phyloP scores from a whole-genome alignment of 2,888 invertebrate genomes.

The Drosophila anceps region DNA sequence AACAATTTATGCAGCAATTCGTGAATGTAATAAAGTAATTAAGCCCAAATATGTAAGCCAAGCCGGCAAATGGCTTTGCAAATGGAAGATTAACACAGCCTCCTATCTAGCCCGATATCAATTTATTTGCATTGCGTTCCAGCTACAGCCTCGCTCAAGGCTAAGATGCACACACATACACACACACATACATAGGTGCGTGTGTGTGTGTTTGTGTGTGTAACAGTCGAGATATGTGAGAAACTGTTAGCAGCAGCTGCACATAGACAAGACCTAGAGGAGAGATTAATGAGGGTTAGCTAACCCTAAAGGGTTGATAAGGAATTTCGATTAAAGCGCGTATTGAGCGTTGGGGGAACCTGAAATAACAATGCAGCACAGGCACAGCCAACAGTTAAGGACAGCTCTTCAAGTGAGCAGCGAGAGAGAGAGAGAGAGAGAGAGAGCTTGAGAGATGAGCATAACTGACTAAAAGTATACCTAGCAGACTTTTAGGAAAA shows the following conservation, averaged over 20 bases:
- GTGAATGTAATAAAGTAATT: slow-evolving; percentile 66
- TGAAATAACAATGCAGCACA: slow-evolving; percentile 37
- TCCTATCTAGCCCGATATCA: slow-evolving; percentile 18
- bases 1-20: slow-evolving; percentile 54
- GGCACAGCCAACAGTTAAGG: slow-evolving; percentile 36
- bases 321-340: slow-evolving; percentile 65
- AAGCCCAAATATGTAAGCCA: slow-evolving; percentile 53
- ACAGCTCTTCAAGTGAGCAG: slow-evolving; percentile 14
- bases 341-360: slow-evolving; percentile 32
- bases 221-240: slow-evolving; percentile 41
- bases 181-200: neutral
- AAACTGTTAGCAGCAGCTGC: slow-evolving; percentile 49
- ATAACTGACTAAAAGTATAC: neutral
- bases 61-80: slow-evolving; percentile 20
- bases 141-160: slow-evolving; percentile 38
- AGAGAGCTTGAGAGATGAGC: neutral
- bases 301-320: slow-evolving; percentile 66
- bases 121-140: slow-evolving; percentile 40
- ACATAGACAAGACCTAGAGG: slow-evolving; percentile 34
- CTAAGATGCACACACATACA: slow-evolving; percentile 20
- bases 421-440: neutral
- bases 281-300: slow-evolving; percentile 74
- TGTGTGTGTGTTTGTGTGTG: neutral
- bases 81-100: slow-evolving; percentile 13
- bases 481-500: neutral